Conservation (phyloP, 2,113 vertebrate species). For the Chloropsis hardwickii region DNA sequence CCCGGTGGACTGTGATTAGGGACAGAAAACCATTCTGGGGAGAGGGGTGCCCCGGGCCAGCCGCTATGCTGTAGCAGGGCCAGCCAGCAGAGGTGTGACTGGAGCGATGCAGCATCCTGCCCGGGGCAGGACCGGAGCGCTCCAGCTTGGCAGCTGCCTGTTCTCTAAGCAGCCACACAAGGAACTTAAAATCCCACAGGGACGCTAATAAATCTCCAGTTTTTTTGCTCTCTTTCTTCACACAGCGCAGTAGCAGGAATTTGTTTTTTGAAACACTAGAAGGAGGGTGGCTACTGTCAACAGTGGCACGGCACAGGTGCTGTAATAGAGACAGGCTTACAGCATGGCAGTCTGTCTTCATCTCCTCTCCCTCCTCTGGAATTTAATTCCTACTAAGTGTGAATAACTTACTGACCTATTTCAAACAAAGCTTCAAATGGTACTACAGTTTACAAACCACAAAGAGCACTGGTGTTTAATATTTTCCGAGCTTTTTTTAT, state of each 20-base stretch:
- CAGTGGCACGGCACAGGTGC: background rate
- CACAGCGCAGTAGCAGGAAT: fast-evolving
- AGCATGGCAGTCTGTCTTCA: background rate
- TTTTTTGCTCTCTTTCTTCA: background rate
- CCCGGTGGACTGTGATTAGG: fast-evolving
- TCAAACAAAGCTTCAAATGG: background rate
- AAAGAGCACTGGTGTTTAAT: background rate
- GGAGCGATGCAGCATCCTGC: background rate
- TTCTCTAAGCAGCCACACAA: background rate
- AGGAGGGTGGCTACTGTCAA: background rate
- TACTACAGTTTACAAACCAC: background rate
- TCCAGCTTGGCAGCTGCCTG: background rate
- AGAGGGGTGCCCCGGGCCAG: background rate
- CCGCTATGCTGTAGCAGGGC: background rate
- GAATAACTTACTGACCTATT: background rate
- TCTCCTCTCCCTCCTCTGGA: background rate
- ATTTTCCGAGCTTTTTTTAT: background rate
- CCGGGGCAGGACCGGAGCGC: fast-evolving
- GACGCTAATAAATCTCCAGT: background rate
- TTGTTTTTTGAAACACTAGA: background rate
- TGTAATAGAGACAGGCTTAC: background rate
- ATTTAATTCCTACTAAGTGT: background rate
- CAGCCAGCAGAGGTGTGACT: background rate
- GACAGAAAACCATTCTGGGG: fast-evolving
- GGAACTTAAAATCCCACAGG: background rate